A percentile compares a stretch with the other conserved stretches of the same genome.
phyloP scores from a whole-genome alignment of 2,113 vertebrate species.

The Dendropsophus ebraccatus region DNA sequence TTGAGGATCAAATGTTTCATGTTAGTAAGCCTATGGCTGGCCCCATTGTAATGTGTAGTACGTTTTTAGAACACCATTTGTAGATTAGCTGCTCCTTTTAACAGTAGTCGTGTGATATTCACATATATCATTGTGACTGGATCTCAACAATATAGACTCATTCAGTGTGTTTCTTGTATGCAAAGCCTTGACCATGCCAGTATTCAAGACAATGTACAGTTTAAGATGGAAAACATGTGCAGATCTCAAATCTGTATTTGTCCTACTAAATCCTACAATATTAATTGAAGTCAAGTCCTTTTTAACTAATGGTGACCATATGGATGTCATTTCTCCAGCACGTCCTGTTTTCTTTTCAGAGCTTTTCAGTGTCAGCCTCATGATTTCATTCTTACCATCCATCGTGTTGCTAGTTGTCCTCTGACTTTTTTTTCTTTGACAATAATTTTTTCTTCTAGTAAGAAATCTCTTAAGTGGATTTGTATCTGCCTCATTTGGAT shows the following conservation, averaged over 20 bases:
- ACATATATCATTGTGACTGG: neutral
- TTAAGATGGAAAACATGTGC: neutral
- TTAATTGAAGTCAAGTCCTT: neutral
- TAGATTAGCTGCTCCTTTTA: neutral
- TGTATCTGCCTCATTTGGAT: neutral
- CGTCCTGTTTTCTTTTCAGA: neutral
- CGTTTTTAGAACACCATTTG: neutral
- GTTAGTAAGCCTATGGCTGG: neutral
- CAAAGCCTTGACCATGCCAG: neutral
- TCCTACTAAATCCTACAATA: neutral
- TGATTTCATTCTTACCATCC: neutral
- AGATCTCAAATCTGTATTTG: neutral
- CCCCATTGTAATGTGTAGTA: slow-evolving; percentile 5
- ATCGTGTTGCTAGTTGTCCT: neutral
- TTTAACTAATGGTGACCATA: neutral
- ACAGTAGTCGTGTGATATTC: neutral
- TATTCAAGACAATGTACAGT: neutral
- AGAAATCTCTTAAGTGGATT: neutral
- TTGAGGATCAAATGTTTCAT: neutral
- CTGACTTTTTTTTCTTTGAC: neutral
- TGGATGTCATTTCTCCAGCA: neutral
- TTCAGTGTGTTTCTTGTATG: neutral
- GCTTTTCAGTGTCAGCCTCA: neutral
- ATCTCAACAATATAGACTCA: neutral
- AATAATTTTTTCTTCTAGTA: neutral